phyloP scores from a whole-genome alignment of 53 echinoderm and acorn worm genomes.

The Antedon mediterranea region DNA sequence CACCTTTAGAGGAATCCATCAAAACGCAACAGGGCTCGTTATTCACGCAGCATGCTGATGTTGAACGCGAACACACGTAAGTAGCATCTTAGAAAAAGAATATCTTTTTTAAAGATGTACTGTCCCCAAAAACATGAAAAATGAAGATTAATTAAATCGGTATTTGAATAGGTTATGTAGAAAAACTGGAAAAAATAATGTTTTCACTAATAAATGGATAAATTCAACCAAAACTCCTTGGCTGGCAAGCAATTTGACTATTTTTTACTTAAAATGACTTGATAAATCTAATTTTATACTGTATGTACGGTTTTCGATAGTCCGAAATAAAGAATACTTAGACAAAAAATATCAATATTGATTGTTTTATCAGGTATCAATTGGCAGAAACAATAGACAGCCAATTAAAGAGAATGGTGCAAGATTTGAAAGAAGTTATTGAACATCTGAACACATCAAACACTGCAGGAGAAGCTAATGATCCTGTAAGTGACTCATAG shows the following conservation, averaged over 20 bases:
- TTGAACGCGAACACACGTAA: conserved; percentile 92
- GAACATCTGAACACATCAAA: conserved; percentile 90
- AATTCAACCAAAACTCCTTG: too few relatives aligned
- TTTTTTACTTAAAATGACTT: too few relatives aligned
- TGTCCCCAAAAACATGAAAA: too few relatives aligned
- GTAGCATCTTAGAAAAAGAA: conserved; percentile 1
- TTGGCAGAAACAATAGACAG: conserved; percentile 74
- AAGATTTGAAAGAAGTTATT: conserved; percentile 71
- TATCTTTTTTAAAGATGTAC: neutral
- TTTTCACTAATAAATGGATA: too few relatives aligned
- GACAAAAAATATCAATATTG: neutral
- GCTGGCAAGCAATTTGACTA: too few relatives aligned
- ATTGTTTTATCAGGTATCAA: conserved; percentile 42
- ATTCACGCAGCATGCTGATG: conserved; percentile 87
- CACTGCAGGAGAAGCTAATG: conserved; percentile 58
- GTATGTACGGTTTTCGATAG: too few relatives aligned
- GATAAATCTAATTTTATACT: too few relatives aligned
- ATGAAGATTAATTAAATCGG: too few relatives aligned
- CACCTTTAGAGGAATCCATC: conserved; percentile 62
- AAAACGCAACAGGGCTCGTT: conserved; percentile 54
- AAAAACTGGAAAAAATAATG: too few relatives aligned
- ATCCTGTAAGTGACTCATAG: conserved; percentile 45
- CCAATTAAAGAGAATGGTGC: conserved; percentile 82
- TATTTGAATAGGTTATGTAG: too few relatives aligned
- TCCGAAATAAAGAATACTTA: too few relatives aligned